Conservation (phyloP, 1,140 invertebrate species). For the Pantala flavescens region DNA sequence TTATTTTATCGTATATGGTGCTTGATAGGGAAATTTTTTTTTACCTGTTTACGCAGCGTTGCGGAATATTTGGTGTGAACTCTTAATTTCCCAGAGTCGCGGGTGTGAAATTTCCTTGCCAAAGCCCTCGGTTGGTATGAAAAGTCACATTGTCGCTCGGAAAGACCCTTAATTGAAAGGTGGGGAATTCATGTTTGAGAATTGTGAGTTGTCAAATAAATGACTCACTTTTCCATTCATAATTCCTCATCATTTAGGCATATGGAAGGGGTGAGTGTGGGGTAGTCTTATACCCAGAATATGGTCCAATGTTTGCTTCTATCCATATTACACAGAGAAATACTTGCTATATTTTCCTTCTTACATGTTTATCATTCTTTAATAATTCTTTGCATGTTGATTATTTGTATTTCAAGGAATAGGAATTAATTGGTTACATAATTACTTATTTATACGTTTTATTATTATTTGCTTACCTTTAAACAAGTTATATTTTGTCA, state of each 20-base stretch:
- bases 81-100: not conserved
- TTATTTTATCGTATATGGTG: not conserved
- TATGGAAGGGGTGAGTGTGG: not conserved
- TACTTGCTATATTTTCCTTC: too few relatives aligned
- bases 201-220: not conserved
- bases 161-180: not conserved
- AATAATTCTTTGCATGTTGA: too few relatives aligned
- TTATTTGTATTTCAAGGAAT: too few relatives aligned
- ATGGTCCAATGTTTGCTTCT: not conserved
- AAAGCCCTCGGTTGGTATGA: slow-evolving; percentile 4
- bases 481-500: too few relatives aligned
- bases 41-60: not conserved
- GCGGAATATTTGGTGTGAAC: not conserved
- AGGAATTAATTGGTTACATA: too few relatives aligned
- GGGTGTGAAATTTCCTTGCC: not conserved
- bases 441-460: too few relatives aligned
- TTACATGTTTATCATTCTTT: too few relatives aligned
- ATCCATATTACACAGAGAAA: too few relatives aligned
- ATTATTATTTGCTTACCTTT: too few relatives aligned
- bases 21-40: not conserved
- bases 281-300: not conserved
- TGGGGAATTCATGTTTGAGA: not conserved
- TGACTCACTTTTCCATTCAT: not conserved
- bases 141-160: slow-evolving; percentile 7
- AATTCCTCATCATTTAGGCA: not conserved